Evolutionary conservation across 2,888 invertebrate genomes (phyloP).

Genomic region (Diogma glabrata): DNA sequence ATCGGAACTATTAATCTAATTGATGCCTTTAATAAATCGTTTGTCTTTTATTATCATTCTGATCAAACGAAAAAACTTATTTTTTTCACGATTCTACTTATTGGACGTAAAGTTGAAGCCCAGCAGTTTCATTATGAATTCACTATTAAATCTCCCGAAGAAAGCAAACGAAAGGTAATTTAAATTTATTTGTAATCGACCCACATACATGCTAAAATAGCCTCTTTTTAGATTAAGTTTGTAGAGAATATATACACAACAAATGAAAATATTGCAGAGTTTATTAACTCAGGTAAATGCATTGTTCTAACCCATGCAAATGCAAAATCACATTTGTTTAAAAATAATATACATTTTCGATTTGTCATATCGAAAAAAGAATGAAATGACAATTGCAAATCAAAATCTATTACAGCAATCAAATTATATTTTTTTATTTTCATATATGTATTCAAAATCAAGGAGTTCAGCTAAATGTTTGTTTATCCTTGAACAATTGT

Average conservation of each 20-base stretch:
- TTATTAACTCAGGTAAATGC: neutral
- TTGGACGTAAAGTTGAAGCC: neutral
- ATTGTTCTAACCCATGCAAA: neutral
- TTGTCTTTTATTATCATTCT: slow-evolving; percentile 1
- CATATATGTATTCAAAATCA: no score
- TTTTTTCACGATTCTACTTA: neutral
- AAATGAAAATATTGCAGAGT: neutral
- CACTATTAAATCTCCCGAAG: neutral
- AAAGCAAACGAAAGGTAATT: no score
- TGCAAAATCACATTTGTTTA: neutral
- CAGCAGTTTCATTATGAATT: neutral
- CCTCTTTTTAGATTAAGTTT: no score
- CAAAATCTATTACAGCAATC: no score
- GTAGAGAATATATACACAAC: neutral
- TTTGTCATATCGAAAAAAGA: slow-evolving; percentile 7
- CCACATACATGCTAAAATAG: no score
- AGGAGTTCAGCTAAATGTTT: no score
- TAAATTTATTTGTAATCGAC: no score
- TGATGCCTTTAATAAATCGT: slow-evolving; percentile 6
- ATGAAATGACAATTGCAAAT: no score
- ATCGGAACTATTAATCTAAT: neutral
- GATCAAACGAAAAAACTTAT: neutral
- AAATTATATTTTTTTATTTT: no score
- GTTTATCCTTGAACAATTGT: no score
- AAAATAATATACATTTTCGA: neutral